Conservation (phyloP, 2,113 vertebrate species). For the Eudyptes chrysolophus region DNA sequence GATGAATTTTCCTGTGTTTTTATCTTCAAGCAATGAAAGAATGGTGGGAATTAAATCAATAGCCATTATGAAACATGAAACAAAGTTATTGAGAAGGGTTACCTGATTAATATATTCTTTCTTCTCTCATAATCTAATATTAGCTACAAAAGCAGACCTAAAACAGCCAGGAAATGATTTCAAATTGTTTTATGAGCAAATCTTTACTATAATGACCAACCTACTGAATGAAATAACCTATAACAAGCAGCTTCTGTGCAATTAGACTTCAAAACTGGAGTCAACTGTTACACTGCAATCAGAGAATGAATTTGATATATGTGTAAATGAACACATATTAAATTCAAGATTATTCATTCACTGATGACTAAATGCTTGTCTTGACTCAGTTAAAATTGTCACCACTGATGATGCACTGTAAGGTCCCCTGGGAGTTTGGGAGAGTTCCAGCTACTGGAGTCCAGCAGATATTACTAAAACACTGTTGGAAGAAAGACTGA, state of each 20-base stretch:
- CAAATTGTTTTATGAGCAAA: slow-evolving; percentile 11
- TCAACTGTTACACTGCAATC: not conserved
- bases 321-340: not conserved
- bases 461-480: not conserved
- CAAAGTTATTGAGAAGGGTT: not conserved
- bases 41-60: not conserved
- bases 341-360: not conserved
- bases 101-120: not conserved
- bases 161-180: not conserved
- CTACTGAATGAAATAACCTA: not conserved
- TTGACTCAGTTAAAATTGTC: not conserved
- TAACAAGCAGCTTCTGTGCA: not conserved
- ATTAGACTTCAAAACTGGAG: not conserved
- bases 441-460: not conserved
- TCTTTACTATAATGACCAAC: not conserved
- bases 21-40: not conserved
- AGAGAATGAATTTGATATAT: not conserved
- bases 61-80: slow-evolving; percentile 15
- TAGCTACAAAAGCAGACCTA: not conserved
- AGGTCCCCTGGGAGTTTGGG: not conserved
- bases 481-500: not conserved
- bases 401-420: not conserved
- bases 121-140: not conserved
- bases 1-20: not conserved
- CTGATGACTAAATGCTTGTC: not conserved